Evolutionary conservation across 2,113 vertebrate genomes (phyloP).

Genomic region (Coryphaenoides rupestris): DNA sequence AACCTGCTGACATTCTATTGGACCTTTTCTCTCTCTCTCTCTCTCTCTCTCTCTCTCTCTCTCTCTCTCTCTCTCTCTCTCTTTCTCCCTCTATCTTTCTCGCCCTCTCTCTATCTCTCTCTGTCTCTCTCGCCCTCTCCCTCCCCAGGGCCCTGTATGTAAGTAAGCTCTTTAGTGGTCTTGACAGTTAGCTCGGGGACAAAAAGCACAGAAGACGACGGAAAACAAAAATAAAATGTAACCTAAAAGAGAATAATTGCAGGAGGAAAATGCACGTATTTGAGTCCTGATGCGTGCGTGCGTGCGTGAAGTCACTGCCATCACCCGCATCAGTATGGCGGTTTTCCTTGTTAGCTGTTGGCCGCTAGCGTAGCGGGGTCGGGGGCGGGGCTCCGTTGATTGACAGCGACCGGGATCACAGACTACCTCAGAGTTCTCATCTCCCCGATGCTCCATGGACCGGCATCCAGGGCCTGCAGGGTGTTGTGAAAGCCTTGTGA

Average conservation of each 20-base stretch:
- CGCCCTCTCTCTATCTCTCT: constrained; percentile 1
- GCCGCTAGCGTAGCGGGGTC: no score
- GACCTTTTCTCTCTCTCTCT: constrained; percentile 17
- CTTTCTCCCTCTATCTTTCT: neutral
- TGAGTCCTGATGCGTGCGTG: no score
- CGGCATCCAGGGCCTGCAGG: neutral
- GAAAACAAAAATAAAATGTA: constrained; percentile 16
- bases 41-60: constrained; percentile 13
- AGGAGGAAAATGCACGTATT: no score
- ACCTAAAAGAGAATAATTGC: constrained; percentile 8
- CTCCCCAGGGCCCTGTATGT: constrained; percentile 34
- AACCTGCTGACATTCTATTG: neutral
- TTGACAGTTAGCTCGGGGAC: constrained; percentile 55
- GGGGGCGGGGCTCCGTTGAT: no score
- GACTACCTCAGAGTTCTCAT: no score
- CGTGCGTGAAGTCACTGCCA: no score
- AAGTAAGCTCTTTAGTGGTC: constrained; percentile 52
- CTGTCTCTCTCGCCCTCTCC: neutral
- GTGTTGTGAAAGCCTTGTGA: neutral
- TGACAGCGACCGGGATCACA: no score
- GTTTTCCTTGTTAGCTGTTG: no score
- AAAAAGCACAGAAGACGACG: constrained; percentile 35
- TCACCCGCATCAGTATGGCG: no score
- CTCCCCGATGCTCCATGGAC: no score
- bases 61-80: constrained; percentile 65